Conservation (phyloP, 2,113 vertebrate genomes). For the Bostrychus sinensis region DNA sequence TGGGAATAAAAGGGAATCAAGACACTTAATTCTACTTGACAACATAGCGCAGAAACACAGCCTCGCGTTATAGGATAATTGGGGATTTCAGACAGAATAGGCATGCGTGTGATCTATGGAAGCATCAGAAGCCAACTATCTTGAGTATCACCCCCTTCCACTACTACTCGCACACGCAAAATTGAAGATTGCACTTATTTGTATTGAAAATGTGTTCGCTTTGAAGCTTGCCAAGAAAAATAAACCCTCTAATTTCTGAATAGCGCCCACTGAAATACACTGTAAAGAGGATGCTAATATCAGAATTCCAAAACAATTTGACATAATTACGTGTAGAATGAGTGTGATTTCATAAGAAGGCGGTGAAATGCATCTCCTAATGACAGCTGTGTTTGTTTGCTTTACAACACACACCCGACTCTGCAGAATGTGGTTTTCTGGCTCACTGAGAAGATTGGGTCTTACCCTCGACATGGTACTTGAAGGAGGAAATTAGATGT, state of each 20-base stretch:
- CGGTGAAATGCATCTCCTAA: constrained; percentile 43
- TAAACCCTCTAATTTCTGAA: constrained; percentile 52
- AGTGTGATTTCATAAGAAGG: constrained; percentile 40
- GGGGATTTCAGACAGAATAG: constrained; percentile 45
- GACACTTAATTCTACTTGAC: constrained; percentile 62
- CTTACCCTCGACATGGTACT: constrained; percentile 7
- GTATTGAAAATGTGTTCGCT: constrained; percentile 60
- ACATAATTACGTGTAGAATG: constrained; percentile 53
- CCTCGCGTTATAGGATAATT: constrained; percentile 57
- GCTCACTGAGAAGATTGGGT: constrained; percentile 31
- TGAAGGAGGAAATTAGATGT: constrained; percentile 2
- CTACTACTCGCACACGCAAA: background rate
- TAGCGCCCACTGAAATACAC: constrained; percentile 44
- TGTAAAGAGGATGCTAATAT: constrained; percentile 55
- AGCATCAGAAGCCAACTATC: constrained; percentile 23
- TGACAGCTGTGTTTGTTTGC: constrained; percentile 49
- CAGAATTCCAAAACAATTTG: constrained; percentile 58
- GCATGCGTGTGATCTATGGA: constrained; percentile 33
- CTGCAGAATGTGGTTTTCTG: constrained; percentile 14
- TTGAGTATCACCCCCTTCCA: constrained; percentile 7
- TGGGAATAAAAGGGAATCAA: constrained; percentile 59
- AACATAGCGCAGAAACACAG: constrained; percentile 54
- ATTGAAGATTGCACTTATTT: constrained; percentile 53
- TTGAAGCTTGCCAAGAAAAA: constrained; percentile 63
- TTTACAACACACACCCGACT: constrained; percentile 8